Evolutionary conservation across 2,888 invertebrate species (phyloP).

Genomic region (Aleiodes leptofemur): DNA sequence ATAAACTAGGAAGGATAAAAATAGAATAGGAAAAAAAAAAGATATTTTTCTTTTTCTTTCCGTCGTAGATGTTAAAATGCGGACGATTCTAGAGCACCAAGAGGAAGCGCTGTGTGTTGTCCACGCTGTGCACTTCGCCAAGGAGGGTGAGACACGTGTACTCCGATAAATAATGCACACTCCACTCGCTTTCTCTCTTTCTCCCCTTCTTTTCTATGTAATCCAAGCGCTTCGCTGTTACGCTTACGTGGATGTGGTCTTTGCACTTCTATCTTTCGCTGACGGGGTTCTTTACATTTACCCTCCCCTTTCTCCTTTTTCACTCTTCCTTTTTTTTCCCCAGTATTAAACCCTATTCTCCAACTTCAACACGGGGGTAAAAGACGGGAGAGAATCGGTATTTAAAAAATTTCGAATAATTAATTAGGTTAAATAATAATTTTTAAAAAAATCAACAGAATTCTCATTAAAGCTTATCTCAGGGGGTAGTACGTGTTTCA

Average conservation of each 20-base stretch:
- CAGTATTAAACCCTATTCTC: slow-evolving; percentile 31
- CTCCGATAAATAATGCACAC: slow-evolving; percentile 71
- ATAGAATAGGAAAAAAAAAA: slow-evolving; percentile 10
- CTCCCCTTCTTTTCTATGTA: slow-evolving; percentile 43
- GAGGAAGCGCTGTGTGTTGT: slow-evolving; percentile 46
- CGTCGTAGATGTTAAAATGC: slow-evolving; percentile 39
- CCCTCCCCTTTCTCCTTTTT: neutral
- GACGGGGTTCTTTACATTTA: slow-evolving; percentile 50
- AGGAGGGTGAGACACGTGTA: slow-evolving; percentile 73
- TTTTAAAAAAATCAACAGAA: neutral
- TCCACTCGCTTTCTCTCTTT: slow-evolving; percentile 46
- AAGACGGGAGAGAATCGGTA: slow-evolving; percentile 10
- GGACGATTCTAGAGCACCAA: slow-evolving; percentile 42
- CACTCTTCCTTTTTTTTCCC: neutral
- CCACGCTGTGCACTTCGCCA: slow-evolving; percentile 63
- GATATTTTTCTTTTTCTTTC: slow-evolving; percentile 26
- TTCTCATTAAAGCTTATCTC: neutral
- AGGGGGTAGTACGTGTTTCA: no score
- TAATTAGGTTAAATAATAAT: slow-evolving; percentile 8
- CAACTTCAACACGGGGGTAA: slow-evolving; percentile 12
- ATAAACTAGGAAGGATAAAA: slow-evolving; percentile 3
- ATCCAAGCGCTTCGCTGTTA: slow-evolving; percentile 41
- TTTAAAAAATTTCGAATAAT: slow-evolving; percentile 13
- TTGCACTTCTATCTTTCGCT: slow-evolving; percentile 54
- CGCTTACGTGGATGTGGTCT: slow-evolving; percentile 52